A percentile compares a stretch with the other conserved stretches of the same genome.
These are phyloP conservation scores for Nannospalax galili DNA, from an alignment of 2,113 vertebrate genomes.

Conservation along the genomic window DNA sequence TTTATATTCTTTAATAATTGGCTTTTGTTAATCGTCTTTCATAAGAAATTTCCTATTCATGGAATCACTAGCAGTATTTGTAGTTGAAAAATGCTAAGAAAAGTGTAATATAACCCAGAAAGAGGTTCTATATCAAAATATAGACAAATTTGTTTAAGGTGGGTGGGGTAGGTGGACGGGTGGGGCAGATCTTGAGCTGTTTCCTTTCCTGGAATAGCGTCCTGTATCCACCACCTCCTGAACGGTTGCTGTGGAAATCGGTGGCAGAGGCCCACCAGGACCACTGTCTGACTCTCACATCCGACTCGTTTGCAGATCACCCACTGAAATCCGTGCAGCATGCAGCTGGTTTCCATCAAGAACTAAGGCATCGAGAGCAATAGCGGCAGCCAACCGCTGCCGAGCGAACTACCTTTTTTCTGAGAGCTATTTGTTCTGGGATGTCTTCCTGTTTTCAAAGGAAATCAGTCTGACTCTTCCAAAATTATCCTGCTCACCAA, in stretches of 20 bases:
- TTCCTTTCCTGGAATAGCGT: constrained; percentile 36
- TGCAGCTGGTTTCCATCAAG: constrained; percentile 47
- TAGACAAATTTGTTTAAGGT: not conserved
- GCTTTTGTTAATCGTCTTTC: constrained; percentile 71
- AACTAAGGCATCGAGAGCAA: not conserved
- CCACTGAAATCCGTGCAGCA: not conserved
- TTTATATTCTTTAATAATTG: constrained; percentile 73
- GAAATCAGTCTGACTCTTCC: constrained; percentile 41
- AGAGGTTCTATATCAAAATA: constrained; percentile 20
- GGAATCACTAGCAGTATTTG: constrained; percentile 53
- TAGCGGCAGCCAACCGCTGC: constrained; percentile 19
- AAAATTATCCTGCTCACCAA: constrained; percentile 37
- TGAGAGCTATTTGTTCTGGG: constrained; percentile 43
- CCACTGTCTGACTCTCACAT: not conserved
- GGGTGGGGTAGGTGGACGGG: too few species aligned
- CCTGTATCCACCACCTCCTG: not conserved
- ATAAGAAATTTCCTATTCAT: constrained; percentile 60
- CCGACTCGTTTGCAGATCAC: constrained; percentile 12
- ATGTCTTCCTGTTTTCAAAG: constrained; percentile 67
- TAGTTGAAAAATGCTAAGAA: constrained; percentile 58
- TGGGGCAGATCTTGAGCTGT: not conserved
- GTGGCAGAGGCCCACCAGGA: not conserved
- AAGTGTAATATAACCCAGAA: constrained; percentile 51
- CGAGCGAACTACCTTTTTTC: constrained; percentile 44
- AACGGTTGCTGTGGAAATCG: not conserved